Evolutionary conservation across 2,888 invertebrate species (phyloP).

Genomic region (Boloria euphrosyne): DNA sequence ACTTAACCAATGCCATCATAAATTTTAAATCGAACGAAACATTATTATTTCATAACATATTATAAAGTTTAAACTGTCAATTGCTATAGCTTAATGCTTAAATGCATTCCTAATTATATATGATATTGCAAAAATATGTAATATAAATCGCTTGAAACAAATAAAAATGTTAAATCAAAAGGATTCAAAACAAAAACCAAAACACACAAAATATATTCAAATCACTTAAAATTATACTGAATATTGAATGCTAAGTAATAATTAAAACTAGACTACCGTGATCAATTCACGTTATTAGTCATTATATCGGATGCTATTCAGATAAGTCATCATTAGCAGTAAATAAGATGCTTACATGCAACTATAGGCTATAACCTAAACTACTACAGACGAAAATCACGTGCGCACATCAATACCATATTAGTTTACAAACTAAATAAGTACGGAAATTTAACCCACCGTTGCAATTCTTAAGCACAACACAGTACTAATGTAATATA

Average conservation of each 20-base stretch:
- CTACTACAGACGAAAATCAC: conserved; percentile 33
- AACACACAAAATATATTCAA: neutral
- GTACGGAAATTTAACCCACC: conserved; percentile 41
- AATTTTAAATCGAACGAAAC: too few species aligned
- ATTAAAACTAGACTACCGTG: conserved; percentile 13
- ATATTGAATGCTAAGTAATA: neutral
- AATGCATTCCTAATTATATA: too few species aligned
- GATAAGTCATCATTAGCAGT: conserved; percentile 39
- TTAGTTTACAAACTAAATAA: conserved; percentile 20
- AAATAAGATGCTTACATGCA: conserved; percentile 30
- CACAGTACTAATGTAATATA: conserved; percentile 22
- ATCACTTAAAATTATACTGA: neutral
- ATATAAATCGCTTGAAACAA: too few species aligned
- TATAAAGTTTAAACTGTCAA: too few species aligned
- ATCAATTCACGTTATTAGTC: conserved; percentile 29
- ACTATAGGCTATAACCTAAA: conserved; percentile 31
- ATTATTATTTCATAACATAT: too few species aligned
- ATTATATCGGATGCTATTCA: conserved; percentile 32
- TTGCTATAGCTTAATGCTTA: too few species aligned
- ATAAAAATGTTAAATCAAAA: too few species aligned
- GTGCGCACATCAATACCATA: conserved; percentile 16
- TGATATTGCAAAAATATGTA: too few species aligned
- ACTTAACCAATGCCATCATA: too few species aligned
- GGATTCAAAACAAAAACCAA: neutral
- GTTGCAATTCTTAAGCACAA: conserved; percentile 23